phyloP scores from a whole-genome alignment of 2,113 vertebrate species.

The Hypomesus transpacificus region DNA sequence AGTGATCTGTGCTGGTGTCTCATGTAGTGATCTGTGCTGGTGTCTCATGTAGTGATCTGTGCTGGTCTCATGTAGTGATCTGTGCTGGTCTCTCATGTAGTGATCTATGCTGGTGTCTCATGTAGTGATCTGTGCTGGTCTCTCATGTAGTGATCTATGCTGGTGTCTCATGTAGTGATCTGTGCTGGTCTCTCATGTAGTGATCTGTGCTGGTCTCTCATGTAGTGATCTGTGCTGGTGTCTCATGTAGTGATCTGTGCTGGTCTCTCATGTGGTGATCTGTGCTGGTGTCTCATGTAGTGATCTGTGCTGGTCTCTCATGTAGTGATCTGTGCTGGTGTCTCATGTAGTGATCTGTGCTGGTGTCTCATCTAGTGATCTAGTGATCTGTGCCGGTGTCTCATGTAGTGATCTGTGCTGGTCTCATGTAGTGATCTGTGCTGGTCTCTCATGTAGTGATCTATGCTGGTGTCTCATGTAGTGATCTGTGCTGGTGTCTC shows the following conservation, averaged over 20 bases:
- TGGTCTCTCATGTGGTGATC: neutral
- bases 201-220: neutral
- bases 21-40: neutral
- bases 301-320: neutral
- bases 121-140: neutral
- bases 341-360: neutral
- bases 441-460: neutral
- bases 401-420: neutral
- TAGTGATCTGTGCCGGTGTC: neutral
- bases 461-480: neutral
- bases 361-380: neutral
- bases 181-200: neutral
- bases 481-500: neutral
- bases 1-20: neutral
- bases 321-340: neutral
- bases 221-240: neutral
- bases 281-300: neutral
- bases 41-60: neutral
- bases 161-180: neutral
- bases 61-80: conserved; percentile 44
- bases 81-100: neutral
- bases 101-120: neutral
- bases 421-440: neutral
- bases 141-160: neutral
- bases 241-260: no score